phyloP scores from a whole-genome alignment of 1,140 invertebrate genomes.

The Caenorhabditis elegans region WBcel235 BX284604.4:6874001-6874500 shows the following conservation, averaged over 20 bases:
- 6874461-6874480: background rate
- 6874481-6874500: constrained; percentile 5
- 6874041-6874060: constrained; percentile 5
- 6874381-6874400: background rate
- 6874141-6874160: background rate
- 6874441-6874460: background rate
- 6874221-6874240: background rate
- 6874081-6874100: background rate
- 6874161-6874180: background rate
- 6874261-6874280: background rate
- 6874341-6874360: background rate
- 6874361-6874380: background rate
- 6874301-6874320: background rate
- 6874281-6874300: background rate
- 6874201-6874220: background rate
- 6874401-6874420: background rate
- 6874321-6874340: constrained; percentile 4
- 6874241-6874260: constrained; percentile 15
- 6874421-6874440: constrained; percentile 9
- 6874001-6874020: constrained; percentile 8
- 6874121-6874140: background rate
- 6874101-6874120: background rate
- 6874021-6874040: constrained; percentile 3
- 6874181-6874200: background rate
- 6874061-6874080: background rate